A percentile compares a stretch with the other conserved stretches of the same genome.
Conservation (phyloP, 2,888 invertebrate species). For the Rhagonycha fulva region DNA sequence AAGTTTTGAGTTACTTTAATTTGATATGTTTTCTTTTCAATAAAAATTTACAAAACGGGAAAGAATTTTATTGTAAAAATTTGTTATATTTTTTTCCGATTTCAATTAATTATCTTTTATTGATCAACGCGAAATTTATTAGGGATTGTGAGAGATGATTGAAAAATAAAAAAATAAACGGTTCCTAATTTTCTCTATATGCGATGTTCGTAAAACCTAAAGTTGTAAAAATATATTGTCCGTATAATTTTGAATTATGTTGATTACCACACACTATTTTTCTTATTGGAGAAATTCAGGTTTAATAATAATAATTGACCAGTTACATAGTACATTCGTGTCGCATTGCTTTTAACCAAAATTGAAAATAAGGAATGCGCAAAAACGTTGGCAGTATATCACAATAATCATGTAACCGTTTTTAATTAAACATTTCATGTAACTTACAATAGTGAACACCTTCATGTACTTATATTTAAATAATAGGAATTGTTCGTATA, state of each 20-base stretch:
- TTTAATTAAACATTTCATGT: background rate
- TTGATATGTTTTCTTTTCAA: background rate
- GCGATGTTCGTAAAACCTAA: background rate
- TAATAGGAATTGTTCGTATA: background rate
- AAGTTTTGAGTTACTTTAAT: background rate
- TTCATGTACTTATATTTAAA: constrained; percentile 9
- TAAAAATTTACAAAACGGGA: background rate
- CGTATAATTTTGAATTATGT: background rate
- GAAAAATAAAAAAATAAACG: background rate
- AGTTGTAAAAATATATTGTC: background rate
- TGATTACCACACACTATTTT: background rate
- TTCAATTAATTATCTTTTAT: background rate
- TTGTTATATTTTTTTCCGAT: background rate
- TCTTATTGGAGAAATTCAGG: background rate
- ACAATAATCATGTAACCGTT: constrained; percentile 4
- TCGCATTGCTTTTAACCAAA: background rate
- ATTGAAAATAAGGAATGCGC: background rate
- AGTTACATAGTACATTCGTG: background rate
- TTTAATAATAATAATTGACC: background rate
- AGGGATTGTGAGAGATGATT: background rate
- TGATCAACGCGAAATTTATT: background rate
- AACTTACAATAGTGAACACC: constrained; percentile 23
- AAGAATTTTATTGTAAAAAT: background rate
- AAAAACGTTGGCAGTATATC: background rate
- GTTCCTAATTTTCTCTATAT: background rate